Conservation (phyloP, 1,140 invertebrate genomes). For the Drosophila rhopaloa region DNA sequence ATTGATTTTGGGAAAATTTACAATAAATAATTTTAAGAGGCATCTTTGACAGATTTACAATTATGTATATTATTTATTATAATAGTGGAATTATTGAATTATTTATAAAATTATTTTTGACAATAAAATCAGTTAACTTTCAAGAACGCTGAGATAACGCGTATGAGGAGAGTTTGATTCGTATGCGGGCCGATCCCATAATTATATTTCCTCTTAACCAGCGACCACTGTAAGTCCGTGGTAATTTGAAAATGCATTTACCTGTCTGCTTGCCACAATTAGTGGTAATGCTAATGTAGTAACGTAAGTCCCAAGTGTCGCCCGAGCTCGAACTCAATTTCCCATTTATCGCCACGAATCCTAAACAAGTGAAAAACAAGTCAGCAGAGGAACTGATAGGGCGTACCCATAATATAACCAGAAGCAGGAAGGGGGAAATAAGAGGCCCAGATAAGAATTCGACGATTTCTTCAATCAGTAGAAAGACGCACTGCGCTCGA, state of each 20-base stretch:
- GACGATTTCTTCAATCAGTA: conserved; percentile 53
- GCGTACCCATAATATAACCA: conserved; percentile 1
- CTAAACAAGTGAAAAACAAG: conserved; percentile 1
- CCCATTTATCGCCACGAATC: conserved; percentile 2
- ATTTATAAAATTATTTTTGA: no score
- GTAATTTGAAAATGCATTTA: conserved; percentile 34
- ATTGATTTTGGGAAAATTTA: no score
- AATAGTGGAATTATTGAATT: no score
- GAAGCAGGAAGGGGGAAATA: conserved; percentile 18
- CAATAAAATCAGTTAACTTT: no score
- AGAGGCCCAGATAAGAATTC: conserved; percentile 23
- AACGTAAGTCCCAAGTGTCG: conserved; percentile 21
- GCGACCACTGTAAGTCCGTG: not conserved
- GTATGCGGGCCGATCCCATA: not conserved
- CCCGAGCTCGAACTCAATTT: conserved; percentile 14
- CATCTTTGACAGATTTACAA: no score
- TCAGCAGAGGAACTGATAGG: conserved; percentile 24
- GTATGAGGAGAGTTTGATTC: no score
- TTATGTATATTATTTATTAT: no score
- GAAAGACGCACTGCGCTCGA: conserved; percentile 18
- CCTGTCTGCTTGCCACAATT: conserved; percentile 30
- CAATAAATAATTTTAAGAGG: not conserved
- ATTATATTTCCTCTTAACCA: conserved; percentile 7
- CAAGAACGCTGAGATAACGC: no score
- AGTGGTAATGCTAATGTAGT: conserved; percentile 23